Evolutionary conservation across 2,888 invertebrate species (phyloP).

Genomic region (Caenorhabditis drosophilae): DNA sequence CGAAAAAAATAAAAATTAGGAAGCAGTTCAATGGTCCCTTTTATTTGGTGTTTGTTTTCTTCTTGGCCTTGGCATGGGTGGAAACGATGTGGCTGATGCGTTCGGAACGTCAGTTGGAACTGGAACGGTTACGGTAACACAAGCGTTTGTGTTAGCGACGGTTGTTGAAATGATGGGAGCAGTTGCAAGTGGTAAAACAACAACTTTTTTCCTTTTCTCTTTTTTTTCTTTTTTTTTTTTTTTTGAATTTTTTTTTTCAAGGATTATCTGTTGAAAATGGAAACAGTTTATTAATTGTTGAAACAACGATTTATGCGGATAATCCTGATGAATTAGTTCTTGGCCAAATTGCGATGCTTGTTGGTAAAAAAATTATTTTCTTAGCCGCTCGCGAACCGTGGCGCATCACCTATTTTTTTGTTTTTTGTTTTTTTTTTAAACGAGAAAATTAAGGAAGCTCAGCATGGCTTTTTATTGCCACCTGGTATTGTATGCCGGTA

Average conservation of each 20-base stretch:
- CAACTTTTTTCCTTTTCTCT: no score
- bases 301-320: conserved; percentile 83
- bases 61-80: conserved; percentile 81
- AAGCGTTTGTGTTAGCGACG: conserved; percentile 91
- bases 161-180: conserved; percentile 95
- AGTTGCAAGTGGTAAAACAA: conserved; percentile 89
- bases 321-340: conserved; percentile 83
- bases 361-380: conserved; percentile 61
- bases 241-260: no score
- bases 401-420: background rate
- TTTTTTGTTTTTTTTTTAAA: no score
- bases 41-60: conserved; percentile 33
- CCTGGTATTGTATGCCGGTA: conserved; percentile 89
- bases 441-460: conserved; percentile 75
- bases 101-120: conserved; percentile 78
- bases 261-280: conserved; percentile 23
- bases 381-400: no score
- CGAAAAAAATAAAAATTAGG: no score
- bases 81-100: conserved; percentile 97
- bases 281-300: conserved; percentile 76
- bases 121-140: conserved; percentile 78
- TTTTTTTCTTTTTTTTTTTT: no score
- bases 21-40: conserved; percentile 35
- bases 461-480: conserved; percentile 89
- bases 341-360: conserved; percentile 85